These are phyloP conservation scores for Nomada fabriciana DNA, from an alignment of 2,888 invertebrate genomes.

Conservation along the genomic window DNA sequence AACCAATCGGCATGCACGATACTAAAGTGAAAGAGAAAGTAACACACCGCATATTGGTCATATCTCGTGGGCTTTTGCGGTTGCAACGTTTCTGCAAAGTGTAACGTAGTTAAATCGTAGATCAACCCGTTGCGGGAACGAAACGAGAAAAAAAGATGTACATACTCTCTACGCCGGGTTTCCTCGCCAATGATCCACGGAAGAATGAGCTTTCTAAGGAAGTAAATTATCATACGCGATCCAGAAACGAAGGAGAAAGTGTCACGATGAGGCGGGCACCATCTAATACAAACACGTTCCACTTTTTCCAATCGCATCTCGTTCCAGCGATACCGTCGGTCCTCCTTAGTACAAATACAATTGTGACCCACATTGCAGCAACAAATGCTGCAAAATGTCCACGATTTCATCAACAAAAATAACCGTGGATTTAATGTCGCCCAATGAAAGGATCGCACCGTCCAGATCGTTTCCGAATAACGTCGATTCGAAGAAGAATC, in stretches of 20 bases:
- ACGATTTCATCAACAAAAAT: too few relatives aligned
- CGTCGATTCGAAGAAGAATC: neutral
- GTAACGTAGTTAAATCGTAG: conserved; percentile 27
- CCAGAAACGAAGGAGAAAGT: conserved; percentile 66
- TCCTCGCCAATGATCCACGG: neutral
- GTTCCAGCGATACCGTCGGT: neutral
- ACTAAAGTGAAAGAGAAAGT: conserved; percentile 67
- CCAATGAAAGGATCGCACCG: too few relatives aligned
- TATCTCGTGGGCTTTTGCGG: conserved; percentile 16
- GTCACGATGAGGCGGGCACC: conserved; percentile 35
- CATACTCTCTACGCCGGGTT: neutral
- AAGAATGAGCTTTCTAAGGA: conserved; percentile 61
- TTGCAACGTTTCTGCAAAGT: conserved; percentile 30
- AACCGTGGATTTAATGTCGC: too few relatives aligned
- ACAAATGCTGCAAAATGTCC: too few relatives aligned
- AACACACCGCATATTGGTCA: conserved; percentile 22
- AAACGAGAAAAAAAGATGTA: neutral
- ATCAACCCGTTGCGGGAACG: conserved; percentile 2
- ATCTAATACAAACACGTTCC: conserved; percentile 50
- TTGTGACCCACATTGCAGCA: conserved; percentile 10
- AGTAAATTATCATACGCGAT: conserved; percentile 49
- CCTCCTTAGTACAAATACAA: neutral
- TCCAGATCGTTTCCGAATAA: too few relatives aligned
- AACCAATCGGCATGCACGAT: conserved; percentile 23
- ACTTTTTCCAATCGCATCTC: conserved; percentile 32